Base-by-base conservation (phyloP, 2,888 invertebrate species). In the Imbricaverruca yamaguchii region DNA sequence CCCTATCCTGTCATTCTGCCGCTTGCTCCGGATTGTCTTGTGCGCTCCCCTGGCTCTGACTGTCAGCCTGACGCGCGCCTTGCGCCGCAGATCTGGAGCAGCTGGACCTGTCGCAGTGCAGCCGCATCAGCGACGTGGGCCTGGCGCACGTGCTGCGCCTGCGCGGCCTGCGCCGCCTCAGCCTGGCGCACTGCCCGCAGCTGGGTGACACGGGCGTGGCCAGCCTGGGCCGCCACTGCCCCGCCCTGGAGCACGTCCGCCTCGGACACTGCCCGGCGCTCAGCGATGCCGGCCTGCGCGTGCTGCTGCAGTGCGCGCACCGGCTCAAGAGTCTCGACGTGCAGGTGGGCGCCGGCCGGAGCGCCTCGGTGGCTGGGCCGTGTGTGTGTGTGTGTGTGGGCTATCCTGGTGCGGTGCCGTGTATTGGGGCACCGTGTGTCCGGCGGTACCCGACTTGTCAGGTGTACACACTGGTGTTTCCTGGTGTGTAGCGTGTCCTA, bases 101-200 rank as follows among this genome's bases (percentile, higher is more conserved):
- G 74, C 74, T 74, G 55, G 74, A 74, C 74, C 74, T 74, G 55
- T 74, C 74, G 21, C 74, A 74, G 74, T 74, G 74, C 21, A 55
- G 53, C 21, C 74, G 74, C 21, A 6, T 74, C 74, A 55, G 53
- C 21, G 74, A 74, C 55, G 55, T 74, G 18, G 55, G 74, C 53
- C 53, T 74, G 15, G 12, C 21, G 13, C 74, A 74, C 74, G 74
- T 74, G 55, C 23, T 74, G 53, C 74, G 74, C 3, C 15, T 55
- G 23, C 15, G 53, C 1, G 74, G 74, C 6, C 74, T 74, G 74
- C 74, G 74, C 74, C 74, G 55, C 9, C 74, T 74, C 53, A 55
- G 55, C 10, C 74, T 74, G 74, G 74, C 74, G 55, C 74, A 74
- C 55, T 74, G 74, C 53, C 53, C 74, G 21, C 74, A 74, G 74